A percentile compares a stretch with the other conserved stretches of the same genome.
These are phyloP conservation scores for Pteropus alecto DNA, from an alignment of 2,113 vertebrate genomes.

Conservation along the genomic window DNA sequence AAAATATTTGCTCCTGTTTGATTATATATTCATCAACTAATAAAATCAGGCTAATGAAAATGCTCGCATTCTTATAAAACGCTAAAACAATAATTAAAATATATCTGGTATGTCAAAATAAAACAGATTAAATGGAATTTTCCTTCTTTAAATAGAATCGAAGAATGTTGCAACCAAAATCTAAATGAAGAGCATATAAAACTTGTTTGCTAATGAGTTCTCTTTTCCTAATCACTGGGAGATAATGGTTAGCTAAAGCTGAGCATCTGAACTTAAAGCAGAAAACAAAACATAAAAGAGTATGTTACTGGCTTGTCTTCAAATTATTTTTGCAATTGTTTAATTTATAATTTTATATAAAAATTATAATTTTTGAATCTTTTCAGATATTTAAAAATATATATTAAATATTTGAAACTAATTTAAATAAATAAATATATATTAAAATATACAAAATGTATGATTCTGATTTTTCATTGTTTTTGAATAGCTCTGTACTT, in stretches of 20 bases:
- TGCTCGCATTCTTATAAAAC: not conserved
- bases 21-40: slow-evolving; percentile 1
- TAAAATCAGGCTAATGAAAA: not conserved
- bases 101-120: not conserved
- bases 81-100: not conserved
- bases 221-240: not conserved
- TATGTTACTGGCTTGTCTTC: not conserved
- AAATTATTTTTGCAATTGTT: not conserved
- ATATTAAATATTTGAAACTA: not conserved
- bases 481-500: not conserved
- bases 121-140: not conserved
- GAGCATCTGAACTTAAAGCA: not conserved
- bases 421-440: not conserved
- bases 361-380: not conserved
- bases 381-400: not conserved
- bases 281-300: not conserved
- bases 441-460: not conserved
- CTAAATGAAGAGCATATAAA: not conserved
- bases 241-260: not conserved
- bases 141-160: not conserved
- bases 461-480: not conserved
- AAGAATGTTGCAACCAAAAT: not conserved
- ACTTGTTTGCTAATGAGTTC: not conserved
- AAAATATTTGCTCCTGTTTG: not conserved
- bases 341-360: not conserved